Percentiles rank a stretch among this genome's conserved stretches.
Conservation (phyloP, 2,113 vertebrate genomes). For the Phrynosoma blainvillii region DNA sequence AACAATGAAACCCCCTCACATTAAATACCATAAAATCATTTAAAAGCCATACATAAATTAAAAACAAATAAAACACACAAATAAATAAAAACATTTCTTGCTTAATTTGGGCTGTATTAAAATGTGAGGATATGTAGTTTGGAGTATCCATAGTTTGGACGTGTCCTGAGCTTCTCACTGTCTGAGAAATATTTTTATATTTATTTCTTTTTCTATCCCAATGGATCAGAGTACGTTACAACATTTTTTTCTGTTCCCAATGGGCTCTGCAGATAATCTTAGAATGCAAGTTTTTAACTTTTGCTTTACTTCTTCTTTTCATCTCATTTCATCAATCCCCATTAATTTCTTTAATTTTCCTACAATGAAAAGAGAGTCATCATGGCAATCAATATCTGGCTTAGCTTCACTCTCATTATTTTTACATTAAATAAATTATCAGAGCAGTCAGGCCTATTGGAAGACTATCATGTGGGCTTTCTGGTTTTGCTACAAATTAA, state of each 20-base stretch:
- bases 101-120: neutral
- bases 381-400: neutral
- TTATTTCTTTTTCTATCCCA: neutral
- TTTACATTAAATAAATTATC: slow-evolving; percentile 29
- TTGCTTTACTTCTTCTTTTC: neutral
- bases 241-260: neutral
- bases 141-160: neutral
- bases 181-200: neutral
- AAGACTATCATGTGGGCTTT: neutral
- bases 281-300: neutral
- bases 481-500: neutral
- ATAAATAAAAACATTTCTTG: too few relatives aligned
- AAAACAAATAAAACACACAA: too few relatives aligned
- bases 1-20: too few relatives aligned
- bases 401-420: slow-evolving; percentile 14
- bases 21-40: too few relatives aligned
- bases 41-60: too few relatives aligned
- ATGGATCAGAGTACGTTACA: neutral
- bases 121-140: neutral
- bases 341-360: slow-evolving; percentile 1
- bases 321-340: neutral
- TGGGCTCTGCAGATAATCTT: neutral
- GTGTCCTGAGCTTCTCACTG: neutral
- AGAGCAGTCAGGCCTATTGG: neutral
- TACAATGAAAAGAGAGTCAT: neutral